phyloP scores from a whole-genome alignment of 2,797 vertebrate species.

The Tamandua tetradactyla region DNA sequence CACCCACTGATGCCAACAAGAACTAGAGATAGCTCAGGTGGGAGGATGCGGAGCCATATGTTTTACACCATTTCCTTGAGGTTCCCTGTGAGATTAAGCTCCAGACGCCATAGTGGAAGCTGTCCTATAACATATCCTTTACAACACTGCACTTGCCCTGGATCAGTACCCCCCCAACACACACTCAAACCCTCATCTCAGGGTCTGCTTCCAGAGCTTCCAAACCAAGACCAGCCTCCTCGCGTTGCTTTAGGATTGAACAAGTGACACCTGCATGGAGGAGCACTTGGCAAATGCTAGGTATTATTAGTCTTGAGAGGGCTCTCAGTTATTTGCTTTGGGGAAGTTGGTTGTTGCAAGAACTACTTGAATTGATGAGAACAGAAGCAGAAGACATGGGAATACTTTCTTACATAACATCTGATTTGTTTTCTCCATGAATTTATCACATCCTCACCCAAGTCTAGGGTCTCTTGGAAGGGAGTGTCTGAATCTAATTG shows the following conservation, averaged over 20 bases:
- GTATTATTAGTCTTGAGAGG: not conserved
- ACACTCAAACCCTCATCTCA: not conserved
- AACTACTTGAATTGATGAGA: not conserved
- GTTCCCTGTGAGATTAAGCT: not conserved
- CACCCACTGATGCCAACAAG: not conserved
- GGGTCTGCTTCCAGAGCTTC: not conserved
- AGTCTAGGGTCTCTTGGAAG: too few species aligned
- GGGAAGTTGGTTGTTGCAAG: not conserved
- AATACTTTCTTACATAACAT: not conserved
- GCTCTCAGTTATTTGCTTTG: not conserved
- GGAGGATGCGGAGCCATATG: not conserved
- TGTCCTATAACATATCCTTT: not conserved
- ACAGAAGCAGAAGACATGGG: not conserved
- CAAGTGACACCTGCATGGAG: not conserved
- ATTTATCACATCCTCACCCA: not conserved
- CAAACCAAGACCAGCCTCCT: not conserved
- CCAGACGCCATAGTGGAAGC: rapidly evolving
- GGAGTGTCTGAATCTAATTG: not conserved
- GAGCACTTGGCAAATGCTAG: too few species aligned
- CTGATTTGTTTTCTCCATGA: not conserved
- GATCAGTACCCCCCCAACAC: rapidly evolving
- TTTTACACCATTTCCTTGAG: not conserved
- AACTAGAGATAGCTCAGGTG: not conserved
- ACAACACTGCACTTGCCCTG: not conserved
- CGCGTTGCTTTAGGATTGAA: not conserved